Evolutionary conservation across 2,888 invertebrate species (phyloP), one percentile per base, ranked within the genome.

Genomic region (Dolichomitus sp.): DNA sequence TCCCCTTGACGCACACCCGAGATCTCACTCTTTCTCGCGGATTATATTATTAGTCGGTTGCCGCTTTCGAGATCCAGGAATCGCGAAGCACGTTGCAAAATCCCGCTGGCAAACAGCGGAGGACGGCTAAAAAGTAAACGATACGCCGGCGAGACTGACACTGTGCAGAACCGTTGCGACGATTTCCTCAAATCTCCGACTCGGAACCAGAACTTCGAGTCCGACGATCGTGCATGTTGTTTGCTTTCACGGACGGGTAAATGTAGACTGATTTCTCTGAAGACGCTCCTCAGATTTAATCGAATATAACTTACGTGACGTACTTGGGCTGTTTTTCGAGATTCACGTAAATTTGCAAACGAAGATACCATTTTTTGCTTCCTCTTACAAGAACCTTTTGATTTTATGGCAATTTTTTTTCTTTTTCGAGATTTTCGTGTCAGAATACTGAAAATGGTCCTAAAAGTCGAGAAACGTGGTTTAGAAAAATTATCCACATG

Each of bases 21-120:
- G 42, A 27, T 17, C 42, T 78, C 50, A 27, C 27, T 59, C 69
- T 81, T 66, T 78, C 57, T 68, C 74, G 52, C 63, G 83, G 75
- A 85, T 85, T 83, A 85, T 81, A 76, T 81, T 72, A 81, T 81
- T 73, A 61, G 73, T 80, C 61, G 63, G 40, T 23, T 48, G 30
- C 19, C 17, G 40, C 69, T 69, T 69, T 40, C 59, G 66, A 66
- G 73, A 30, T 73, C 65, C 65, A 37, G 40, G 75, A 79, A 61
- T 59, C 19, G 40, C 42, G 74, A 57, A 23, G 54, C 17, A 37
- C 42, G 37, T 30, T 19, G 63, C 45, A 27, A 61, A 27, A 7
- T 75, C 69, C 57, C 30, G 65, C 45, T 52, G 68, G 19, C 12
- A 23, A 45, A 40, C 30, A 2, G 17, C 42, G 14, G 11, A 63